A percentile compares a stretch with the other conserved stretches of the same genome.
phyloP scores from a whole-genome alignment of 64 coral and sea anemone genomes.

The Astreopora myriophthalma region DNA sequence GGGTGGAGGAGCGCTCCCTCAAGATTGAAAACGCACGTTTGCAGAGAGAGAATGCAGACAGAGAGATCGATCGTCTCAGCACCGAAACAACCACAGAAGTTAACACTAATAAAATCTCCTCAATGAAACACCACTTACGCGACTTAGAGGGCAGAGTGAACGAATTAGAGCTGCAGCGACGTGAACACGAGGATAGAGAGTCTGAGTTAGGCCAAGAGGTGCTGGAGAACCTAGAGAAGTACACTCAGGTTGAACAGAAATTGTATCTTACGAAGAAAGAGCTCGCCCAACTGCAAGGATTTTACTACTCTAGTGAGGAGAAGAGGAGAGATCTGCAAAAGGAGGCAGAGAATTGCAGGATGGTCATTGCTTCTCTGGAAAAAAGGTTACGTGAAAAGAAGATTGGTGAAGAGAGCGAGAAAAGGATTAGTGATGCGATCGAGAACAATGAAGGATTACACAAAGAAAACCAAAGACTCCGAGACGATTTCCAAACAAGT shows the following conservation, averaged over 20 bases:
- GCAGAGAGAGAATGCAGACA: constrained; percentile 75
- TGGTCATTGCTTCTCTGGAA: constrained; percentile 56
- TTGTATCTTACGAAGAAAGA: constrained; percentile 81
- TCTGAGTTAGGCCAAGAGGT: constrained; percentile 68
- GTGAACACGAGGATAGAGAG: constrained; percentile 65
- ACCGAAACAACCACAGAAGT: constrained; percentile 61
- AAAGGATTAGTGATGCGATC: not conserved
- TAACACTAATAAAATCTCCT: constrained; percentile 15
- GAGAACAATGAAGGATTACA: constrained; percentile 21
- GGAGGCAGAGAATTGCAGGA: constrained; percentile 34
- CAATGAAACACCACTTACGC: constrained; percentile 62
- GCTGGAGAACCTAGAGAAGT: constrained; percentile 76
- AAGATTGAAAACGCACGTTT: constrained; percentile 78
- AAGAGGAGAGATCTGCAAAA: constrained; percentile 59
- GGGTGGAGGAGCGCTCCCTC: constrained; percentile 66
- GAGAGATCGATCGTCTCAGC: constrained; percentile 80
- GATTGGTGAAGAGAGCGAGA: constrained; percentile 3
- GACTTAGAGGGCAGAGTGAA: constrained; percentile 52
- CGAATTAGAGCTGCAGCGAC: constrained; percentile 55
- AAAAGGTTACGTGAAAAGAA: constrained; percentile 28
- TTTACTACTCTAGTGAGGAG: constrained; percentile 74
- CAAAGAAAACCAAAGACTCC: constrained; percentile 1
- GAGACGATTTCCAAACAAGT: constrained; percentile 8
- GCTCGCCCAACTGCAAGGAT: constrained; percentile 69
- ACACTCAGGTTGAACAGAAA: constrained; percentile 78